phyloP scores from a whole-genome alignment of 1,140 invertebrate species.

The Bombus pyrosoma region DNA sequence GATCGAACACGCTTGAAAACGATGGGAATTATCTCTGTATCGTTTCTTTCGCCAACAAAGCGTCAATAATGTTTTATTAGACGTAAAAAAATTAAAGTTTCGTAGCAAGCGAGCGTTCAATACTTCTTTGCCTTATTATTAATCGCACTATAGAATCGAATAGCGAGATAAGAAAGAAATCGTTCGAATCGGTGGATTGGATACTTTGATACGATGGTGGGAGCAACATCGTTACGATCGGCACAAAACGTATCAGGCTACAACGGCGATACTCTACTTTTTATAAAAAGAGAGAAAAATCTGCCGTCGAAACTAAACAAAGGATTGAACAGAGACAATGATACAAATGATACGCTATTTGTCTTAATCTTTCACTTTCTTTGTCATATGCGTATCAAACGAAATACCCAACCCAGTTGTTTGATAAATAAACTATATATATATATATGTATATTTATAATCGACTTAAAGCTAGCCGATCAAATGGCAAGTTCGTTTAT shows the following conservation, averaged over 20 bases:
- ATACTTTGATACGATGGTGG: background rate
- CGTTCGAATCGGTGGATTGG: background rate
- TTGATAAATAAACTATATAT: background rate
- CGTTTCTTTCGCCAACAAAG: conserved; percentile 18
- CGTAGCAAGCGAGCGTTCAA: conserved; percentile 21
- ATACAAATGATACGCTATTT: background rate
- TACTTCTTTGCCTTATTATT: conserved; percentile 9
- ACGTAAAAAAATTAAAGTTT: conserved; percentile 39
- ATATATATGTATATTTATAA: too few relatives aligned
- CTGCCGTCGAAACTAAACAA: background rate
- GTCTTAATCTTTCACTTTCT: background rate
- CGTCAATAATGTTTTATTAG: conserved; percentile 30
- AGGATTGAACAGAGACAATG: background rate
- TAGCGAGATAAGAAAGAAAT: background rate
- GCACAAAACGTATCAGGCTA: background rate
- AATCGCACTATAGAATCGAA: background rate
- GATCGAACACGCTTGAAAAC: conserved; percentile 18
- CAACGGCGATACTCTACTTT: background rate
- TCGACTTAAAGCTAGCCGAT: background rate
- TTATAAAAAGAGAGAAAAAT: background rate
- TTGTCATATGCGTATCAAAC: too few relatives aligned
- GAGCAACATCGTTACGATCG: background rate
- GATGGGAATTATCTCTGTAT: conserved; percentile 30
- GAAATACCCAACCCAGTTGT: background rate
- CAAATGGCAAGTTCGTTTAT: conserved; percentile 1